Evolutionary conservation across 2,113 vertebrate genomes (phyloP), one percentile per base, ranked within the genome.

Genomic region (Todiramphus saurophagus): DNA sequence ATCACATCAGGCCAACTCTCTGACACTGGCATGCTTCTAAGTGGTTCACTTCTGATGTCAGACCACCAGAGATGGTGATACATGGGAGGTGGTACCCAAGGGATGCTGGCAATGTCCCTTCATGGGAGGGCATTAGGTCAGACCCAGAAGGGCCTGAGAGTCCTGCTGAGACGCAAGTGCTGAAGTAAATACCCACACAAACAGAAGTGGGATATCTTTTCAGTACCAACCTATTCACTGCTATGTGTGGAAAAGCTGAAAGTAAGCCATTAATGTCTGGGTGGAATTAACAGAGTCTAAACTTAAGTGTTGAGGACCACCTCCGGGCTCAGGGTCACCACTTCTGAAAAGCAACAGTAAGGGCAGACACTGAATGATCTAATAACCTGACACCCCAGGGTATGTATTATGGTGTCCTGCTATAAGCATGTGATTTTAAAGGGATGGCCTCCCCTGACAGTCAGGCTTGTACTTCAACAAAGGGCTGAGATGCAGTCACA

Each of bases 21-120:
- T 83, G 39, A 43, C 23, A 59, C 7, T 33, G 31, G 19, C 37
- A 63, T 82, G 50, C 63, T 59, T 81, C 28, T 33, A 63, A 56
- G 25, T 56, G 35, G 44, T 35, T 86, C 53, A 24, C 12, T 18
- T 41, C 53, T 35, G 28, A 83, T 20, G 13, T 53, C 51, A 82
- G 74, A 62, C 35, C 41, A 83, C 13, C 2, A 1, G 18, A 78
- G 59, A 43, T 11, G 31, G 20, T 0, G 0, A 63, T 23, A 13
- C 19, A 59, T 23, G 48, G 25, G 53, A 35, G 10, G 27, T 66
- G 55, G 27, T 35, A 73, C 15, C 39, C 58, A 58, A 70, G 33
- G 58, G 17, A 74, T 68, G 43, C 11, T 60, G 46, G 30, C 23
- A 60, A 5, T 8, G 9, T 66, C 28, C 17, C 20, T 48, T 39